Percentiles rank a stretch among this genome's conserved stretches.
Conservation (phyloP, 2,888 invertebrate species). For the Philaethria dido region DNA sequence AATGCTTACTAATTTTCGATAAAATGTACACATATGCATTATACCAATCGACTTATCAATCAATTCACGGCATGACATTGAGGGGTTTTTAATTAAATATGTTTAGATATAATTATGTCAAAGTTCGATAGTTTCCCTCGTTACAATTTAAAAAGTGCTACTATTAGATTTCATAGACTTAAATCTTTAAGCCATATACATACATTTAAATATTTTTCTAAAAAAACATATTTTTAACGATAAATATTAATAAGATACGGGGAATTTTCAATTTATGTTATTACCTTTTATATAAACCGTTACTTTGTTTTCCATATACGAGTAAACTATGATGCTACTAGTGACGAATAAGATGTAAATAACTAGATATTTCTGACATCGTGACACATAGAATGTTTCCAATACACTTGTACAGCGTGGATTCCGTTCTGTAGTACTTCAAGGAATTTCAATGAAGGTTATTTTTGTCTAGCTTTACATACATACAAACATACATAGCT, state of each 20-base stretch:
- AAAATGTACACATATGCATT: no score
- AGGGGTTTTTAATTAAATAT: no score
- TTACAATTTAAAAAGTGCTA: no score
- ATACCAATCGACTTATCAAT: no score
- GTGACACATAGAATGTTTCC: conserved; percentile 19
- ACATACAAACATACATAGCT: no score
- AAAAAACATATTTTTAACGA: background rate
- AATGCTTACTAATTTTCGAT: no score
- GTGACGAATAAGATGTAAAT: conserved; percentile 17
- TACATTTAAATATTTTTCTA: no score
- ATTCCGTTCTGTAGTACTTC: conserved; percentile 5
- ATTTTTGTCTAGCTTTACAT: background rate
- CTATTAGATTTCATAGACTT: no score
- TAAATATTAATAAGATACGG: background rate
- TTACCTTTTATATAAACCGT: conserved; percentile 13
- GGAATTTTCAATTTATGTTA: background rate
- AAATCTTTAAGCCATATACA: no score
- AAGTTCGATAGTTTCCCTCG: no score
- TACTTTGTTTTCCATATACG: conserved; percentile 5
- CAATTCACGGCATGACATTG: no score
- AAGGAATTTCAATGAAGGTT: conserved; percentile 5
- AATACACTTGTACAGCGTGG: background rate
- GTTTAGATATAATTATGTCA: no score
- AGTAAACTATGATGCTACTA: background rate
- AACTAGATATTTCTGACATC: conserved; percentile 4